These are phyloP conservation scores for Nilaparvata lugens DNA, from an alignment of 1,140 invertebrate genomes.

Conservation along the genomic window DNA sequence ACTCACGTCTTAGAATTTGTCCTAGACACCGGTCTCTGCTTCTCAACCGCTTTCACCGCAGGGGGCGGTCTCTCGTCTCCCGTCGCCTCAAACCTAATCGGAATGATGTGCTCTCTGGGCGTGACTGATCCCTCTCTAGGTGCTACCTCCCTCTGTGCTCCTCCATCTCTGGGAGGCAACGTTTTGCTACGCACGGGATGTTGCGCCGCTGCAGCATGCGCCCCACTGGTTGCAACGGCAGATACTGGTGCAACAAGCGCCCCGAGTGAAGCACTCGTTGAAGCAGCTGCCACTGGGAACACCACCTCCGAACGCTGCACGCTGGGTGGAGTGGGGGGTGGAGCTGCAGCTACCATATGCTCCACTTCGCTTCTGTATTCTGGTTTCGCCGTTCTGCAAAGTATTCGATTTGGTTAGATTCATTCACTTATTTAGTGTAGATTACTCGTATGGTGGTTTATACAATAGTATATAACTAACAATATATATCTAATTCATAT, in stretches of 20 bases:
- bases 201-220: too few relatives aligned
- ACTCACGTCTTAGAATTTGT: constrained; percentile 19
- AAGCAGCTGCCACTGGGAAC: constrained; percentile 42
- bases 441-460: too few relatives aligned
- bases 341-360: constrained; percentile 43
- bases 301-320: constrained; percentile 46
- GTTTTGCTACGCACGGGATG: too few relatives aligned
- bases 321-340: constrained; percentile 32
- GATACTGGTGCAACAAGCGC: too few relatives aligned
- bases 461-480: too few relatives aligned
- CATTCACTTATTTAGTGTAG: too few relatives aligned
- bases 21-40: constrained; percentile 10
- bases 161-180: too few relatives aligned
- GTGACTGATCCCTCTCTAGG: neutral
- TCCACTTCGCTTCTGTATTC: constrained; percentile 46
- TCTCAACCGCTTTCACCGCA: neutral
- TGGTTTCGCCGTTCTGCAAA: constrained; percentile 32
- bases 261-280: neutral
- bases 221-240: too few relatives aligned
- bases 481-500: too few relatives aligned
- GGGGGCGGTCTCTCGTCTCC: constrained; percentile 28
- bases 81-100: constrained; percentile 38
- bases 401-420: too few relatives aligned
- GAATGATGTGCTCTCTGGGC: constrained; percentile 42
- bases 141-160: too few relatives aligned